Percentiles rank a stretch among this genome's conserved stretches.
phyloP scores from a whole-genome alignment of 2,113 vertebrate genomes.

The Uria lomvia region DNA sequence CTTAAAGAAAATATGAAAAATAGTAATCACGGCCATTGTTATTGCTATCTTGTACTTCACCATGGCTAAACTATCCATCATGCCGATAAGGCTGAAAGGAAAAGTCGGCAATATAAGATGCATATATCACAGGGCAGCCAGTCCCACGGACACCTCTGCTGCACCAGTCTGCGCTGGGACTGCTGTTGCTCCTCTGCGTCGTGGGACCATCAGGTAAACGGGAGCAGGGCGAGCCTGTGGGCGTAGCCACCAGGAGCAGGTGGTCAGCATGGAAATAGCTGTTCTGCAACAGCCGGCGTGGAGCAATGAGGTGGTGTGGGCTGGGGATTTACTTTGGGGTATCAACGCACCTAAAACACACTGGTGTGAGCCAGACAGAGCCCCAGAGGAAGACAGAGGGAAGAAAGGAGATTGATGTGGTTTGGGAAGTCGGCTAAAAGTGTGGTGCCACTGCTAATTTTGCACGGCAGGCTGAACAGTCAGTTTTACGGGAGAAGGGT shows the following conservation, averaged over 20 bases:
- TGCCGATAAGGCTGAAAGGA: conserved; percentile 44
- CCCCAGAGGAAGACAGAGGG: not conserved
- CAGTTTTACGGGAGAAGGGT: not conserved
- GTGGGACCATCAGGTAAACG: not conserved
- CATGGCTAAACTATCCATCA: conserved; percentile 44
- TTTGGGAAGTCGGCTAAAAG: not conserved
- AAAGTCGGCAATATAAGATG: not conserved
- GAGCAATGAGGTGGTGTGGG: not conserved
- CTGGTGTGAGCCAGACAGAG: not conserved
- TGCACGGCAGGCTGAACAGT: not conserved
- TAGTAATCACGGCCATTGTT: conserved; percentile 14
- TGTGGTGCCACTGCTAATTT: not conserved
- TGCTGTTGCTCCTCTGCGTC: not conserved
- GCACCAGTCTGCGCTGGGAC: not conserved
- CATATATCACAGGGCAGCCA: not conserved
- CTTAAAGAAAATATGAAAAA: conserved; percentile 39
- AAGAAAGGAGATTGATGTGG: not conserved
- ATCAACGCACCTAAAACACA: not conserved
- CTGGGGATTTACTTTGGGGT: not conserved
- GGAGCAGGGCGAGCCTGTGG: not conserved
- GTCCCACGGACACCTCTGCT: not conserved
- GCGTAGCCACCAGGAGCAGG: not conserved
- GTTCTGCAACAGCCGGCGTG: not conserved
- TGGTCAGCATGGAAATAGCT: not conserved
- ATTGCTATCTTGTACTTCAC: conserved; percentile 25